Evolutionary conservation across 2,888 invertebrate genomes (phyloP), one percentile per base, ranked within the genome.

Genomic region (Caenorhabditis macrosperma): DNA sequence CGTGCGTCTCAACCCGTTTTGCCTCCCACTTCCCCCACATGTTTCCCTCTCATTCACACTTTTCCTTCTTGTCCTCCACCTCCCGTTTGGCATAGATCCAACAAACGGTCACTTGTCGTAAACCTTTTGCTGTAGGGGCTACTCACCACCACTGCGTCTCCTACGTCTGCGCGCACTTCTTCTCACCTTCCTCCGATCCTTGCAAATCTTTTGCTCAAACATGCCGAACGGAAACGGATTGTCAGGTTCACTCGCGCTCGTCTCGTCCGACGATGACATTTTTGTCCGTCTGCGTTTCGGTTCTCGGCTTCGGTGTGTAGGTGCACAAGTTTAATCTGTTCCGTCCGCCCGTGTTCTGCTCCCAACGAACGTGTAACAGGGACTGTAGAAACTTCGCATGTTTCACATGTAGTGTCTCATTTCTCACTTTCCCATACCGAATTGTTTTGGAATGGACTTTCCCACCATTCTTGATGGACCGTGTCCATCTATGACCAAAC

Each of bases 161-260:
- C 38, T 54, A 26, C 67, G 41, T 50, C 9, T 7, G n/a, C 46
- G 24, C 44, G 33, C 60, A 38, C 60, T 50, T 28, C 46, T 30
- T 66, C 66, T 46, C 26, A 10, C 28, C 46, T n/a, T 38, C 38
- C 48, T 10, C 52, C 28, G n/a, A n/a, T 22, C 20, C 44, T 33
- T 44, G 35, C 12, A 52, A 69, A 69, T 69, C 69, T 33, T 41
- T 69, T 69, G 38, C 52, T 69, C 60, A 69, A 69, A 69, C 60
- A 69, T 60, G 50, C 55, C 41, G 63, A 55, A 71, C 61, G 63
- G 71, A 72, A 72, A 63, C 63, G 72, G 72, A 72, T 72, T 72
- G 72, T 72, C 72, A 72, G 72, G 72, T 67, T 75, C 57, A 57
- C 20, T 48, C 35, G 30, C 4, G 3, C 12, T 6, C n/a, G n/a